Base-by-base conservation (phyloP, 2,797 vertebrate species). In the Alauda arvensis region DNA sequence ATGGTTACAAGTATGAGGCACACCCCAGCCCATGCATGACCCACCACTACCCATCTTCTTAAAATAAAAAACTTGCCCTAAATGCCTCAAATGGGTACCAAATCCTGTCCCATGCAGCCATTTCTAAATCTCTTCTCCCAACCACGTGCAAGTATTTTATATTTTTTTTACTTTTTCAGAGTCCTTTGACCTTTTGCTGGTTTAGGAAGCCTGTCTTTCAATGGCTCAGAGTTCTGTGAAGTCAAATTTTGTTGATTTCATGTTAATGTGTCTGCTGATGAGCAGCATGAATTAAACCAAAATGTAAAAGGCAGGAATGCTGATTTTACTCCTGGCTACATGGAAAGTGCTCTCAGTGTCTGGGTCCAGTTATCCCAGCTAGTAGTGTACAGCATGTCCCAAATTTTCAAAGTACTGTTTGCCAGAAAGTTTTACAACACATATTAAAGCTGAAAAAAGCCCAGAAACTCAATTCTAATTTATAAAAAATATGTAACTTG, bases 71-170 rank as follows among this genome's bases (percentile, higher is more conserved):
- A 37, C 23, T 13, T 8, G 3, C n/a, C 60, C 46, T 52, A 18
- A 21, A 13, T 68, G 15, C 34, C 28, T 60, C 25, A 43, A 5
- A 2, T 10, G 8, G 34, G 10, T 33, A 57, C 21, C 34, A 85
- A 60, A 53, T 45, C 29, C 16, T 45, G 6, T 31, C 43, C 46
- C 3, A 1, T 2, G 1, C 19, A 68, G 39, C 10, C 3, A 2
- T 45, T 63, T 59, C 45, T 77, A 10, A 48, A 77, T 42, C 15
- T 39, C 34, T 85, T 57, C 33, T 86, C 13, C 26, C 14, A 37
- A 3, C 8, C 25, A 12, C 0, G 0, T 37, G 43, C 42, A 82
- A 31, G 14, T 33, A 2, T 52, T 42, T 78, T 18, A 8, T 25
- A 1, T 10, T 23, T 3, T 0, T 1, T 48, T 26, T 48, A 53